Conservation (phyloP, 1,140 invertebrate species). For the Aphis craccivora region DNA sequence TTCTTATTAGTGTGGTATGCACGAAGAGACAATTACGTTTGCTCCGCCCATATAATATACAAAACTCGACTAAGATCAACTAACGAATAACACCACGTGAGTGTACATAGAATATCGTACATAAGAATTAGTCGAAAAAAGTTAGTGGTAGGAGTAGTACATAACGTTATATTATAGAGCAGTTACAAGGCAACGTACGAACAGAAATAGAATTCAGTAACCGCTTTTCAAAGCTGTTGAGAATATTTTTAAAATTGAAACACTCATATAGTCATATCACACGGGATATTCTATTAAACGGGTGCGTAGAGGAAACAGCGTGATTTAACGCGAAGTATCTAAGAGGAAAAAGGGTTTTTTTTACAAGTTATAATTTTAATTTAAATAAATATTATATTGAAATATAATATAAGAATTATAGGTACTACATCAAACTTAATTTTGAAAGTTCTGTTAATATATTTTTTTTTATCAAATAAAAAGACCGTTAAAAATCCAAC, state of each 20-base stretch:
- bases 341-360: background rate
- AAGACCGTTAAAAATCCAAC: background rate
- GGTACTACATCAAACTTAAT: background rate
- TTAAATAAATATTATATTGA: background rate
- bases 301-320: background rate
- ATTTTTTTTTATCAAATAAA: background rate
- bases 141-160: slow-evolving; percentile 10
- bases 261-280: background rate
- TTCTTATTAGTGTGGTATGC: background rate
- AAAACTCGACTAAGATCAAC: background rate
- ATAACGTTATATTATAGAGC: slow-evolving; percentile 37
- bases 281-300: background rate
- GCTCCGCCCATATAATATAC: background rate
- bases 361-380: background rate
- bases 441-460: background rate
- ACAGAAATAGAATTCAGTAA: slow-evolving; percentile 52
- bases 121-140: slow-evolving; percentile 31
- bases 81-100: slow-evolving; percentile 24
- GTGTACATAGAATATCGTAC: background rate
- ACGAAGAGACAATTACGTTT: background rate
- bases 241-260: slow-evolving; percentile 58
- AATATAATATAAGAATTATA: background rate
- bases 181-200: slow-evolving; percentile 41
- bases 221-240: slow-evolving; percentile 54
- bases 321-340: background rate